These are phyloP conservation scores for Myotis myotis DNA, from an alignment of 2,797 vertebrate genomes.

Conservation along the genomic window DNA sequence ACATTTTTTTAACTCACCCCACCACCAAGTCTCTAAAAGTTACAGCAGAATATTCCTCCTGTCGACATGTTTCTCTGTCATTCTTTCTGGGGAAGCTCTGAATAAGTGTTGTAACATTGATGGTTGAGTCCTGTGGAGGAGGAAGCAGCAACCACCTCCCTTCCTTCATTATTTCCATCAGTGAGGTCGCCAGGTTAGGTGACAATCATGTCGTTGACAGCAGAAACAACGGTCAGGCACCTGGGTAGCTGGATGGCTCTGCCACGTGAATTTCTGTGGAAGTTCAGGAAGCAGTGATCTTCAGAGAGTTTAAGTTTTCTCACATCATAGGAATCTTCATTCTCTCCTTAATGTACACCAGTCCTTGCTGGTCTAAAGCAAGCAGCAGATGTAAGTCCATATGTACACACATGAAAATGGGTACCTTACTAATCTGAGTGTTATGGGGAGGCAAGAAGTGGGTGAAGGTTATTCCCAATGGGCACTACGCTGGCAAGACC, in stretches of 20 bases:
- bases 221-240: slow-evolving; percentile 71
- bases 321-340: neutral
- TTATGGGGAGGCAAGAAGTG: neutral
- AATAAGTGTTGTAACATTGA: slow-evolving; percentile 71
- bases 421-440: neutral
- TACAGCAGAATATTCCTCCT: neutral
- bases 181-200: slow-evolving; percentile 72
- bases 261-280: slow-evolving; percentile 66
- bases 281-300: neutral
- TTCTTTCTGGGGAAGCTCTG: neutral
- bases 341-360: neutral
- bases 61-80: neutral
- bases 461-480: neutral
- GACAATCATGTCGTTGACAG: slow-evolving; percentile 71
- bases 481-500: accelerated
- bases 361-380: neutral
- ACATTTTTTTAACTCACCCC: neutral
- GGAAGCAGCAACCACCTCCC: slow-evolving; percentile 55
- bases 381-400: neutral
- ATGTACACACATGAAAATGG: neutral
- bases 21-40: neutral
- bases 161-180: slow-evolving; percentile 66
- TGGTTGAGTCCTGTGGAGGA: slow-evolving; percentile 59
- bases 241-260: slow-evolving; percentile 70
- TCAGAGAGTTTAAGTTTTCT: neutral